These are phyloP conservation scores for Liasis olivaceus DNA, from an alignment of 2,797 vertebrate genomes.

Conservation along the genomic window DNA sequence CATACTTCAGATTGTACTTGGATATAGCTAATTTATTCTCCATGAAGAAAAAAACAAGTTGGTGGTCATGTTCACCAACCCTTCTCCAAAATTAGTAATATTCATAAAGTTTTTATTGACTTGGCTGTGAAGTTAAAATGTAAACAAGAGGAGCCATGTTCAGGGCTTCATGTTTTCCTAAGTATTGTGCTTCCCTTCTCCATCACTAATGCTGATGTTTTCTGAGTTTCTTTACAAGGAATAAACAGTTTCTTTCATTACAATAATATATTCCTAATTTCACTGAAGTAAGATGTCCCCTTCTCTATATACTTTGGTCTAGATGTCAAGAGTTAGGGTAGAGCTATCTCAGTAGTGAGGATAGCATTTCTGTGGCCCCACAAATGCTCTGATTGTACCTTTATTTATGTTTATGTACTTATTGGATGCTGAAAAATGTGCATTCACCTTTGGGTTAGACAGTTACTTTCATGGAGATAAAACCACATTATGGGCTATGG, in stretches of 20 bases:
- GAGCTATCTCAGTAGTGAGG: background rate
- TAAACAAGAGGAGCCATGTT: background rate
- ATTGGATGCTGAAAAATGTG: background rate
- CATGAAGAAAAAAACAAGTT: too few species aligned
- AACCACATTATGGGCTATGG: background rate
- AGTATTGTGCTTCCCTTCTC: background rate
- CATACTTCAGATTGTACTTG: too few species aligned
- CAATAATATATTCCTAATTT: background rate
- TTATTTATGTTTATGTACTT: background rate
- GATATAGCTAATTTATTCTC: too few species aligned
- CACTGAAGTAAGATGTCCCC: background rate
- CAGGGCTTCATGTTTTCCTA: background rate
- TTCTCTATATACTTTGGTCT: background rate
- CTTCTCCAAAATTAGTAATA: background rate
- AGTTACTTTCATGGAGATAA: background rate
- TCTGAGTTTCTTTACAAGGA: background rate
- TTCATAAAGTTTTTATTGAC: background rate
- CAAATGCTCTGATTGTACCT: too few species aligned
- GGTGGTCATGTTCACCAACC: too few species aligned
- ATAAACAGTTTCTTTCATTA: background rate
- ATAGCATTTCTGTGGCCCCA: background rate
- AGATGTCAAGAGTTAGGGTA: background rate
- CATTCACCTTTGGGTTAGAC: background rate
- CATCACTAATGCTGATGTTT: background rate
- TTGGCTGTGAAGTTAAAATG: background rate